phyloP scores from a whole-genome alignment of 2,113 vertebrate species.

The Campylomormyrus numenius region DNA sequence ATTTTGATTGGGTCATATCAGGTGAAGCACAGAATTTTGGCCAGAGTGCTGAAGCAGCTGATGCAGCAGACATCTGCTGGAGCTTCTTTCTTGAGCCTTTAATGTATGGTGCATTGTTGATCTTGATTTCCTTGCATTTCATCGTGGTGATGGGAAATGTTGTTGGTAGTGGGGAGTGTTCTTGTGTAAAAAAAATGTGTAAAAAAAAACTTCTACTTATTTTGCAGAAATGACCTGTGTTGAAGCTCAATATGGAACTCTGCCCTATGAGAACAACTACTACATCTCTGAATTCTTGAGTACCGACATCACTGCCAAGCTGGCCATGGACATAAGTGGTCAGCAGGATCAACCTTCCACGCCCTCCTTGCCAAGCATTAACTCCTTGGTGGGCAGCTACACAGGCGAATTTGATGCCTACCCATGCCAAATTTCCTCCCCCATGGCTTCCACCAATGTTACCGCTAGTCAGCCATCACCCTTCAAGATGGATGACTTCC shows the following conservation, averaged over 20 bases:
- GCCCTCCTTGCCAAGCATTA: constrained; percentile 85
- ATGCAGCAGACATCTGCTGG: not conserved
- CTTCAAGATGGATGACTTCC: constrained; percentile 85
- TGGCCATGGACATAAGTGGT: constrained; percentile 78
- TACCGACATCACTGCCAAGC: constrained; percentile 67
- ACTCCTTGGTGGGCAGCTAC: constrained; percentile 85
- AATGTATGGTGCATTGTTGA: not conserved
- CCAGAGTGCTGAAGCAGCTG: not conserved
- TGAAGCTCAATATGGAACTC: constrained; percentile 77
- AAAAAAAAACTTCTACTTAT: constrained; percentile 17
- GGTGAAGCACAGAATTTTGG: not conserved
- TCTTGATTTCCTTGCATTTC: not conserved
- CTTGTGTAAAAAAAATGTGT: constrained; percentile 12
- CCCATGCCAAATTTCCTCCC: constrained; percentile 72
- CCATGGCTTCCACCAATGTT: constrained; percentile 42
- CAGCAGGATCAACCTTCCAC: constrained; percentile 63
- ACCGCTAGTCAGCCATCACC: constrained; percentile 55
- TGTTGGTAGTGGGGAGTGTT: not conserved
- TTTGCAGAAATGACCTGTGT: constrained; percentile 86
- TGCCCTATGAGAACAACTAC: constrained; percentile 64
- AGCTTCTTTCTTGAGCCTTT: not conserved
- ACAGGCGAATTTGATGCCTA: constrained; percentile 83
- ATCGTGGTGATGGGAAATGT: not conserved
- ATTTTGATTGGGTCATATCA: not conserved
- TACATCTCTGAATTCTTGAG: constrained; percentile 70